Evolutionary conservation across 2,888 invertebrate genomes (phyloP).

Genomic region (Cryptosula pallasiana): DNA sequence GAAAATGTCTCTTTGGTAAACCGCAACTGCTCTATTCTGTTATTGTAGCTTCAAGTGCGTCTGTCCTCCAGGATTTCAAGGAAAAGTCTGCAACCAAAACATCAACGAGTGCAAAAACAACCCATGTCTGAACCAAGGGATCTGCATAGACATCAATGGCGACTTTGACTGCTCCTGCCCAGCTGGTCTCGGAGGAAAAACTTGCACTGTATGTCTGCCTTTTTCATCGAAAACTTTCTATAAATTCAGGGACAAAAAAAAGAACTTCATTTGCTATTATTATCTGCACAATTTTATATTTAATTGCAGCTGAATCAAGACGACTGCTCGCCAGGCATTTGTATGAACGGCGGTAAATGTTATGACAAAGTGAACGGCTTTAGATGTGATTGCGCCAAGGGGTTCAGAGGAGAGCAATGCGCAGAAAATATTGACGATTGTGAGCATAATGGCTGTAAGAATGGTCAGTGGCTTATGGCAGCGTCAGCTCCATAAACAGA

Average conservation of each 20-base stretch:
- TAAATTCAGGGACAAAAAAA: too few species aligned
- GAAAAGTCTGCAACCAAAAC: conserved; percentile 4
- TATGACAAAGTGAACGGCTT: background rate
- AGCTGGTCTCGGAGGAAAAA: conserved; percentile 5
- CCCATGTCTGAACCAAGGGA: background rate
- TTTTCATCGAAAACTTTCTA: too few species aligned
- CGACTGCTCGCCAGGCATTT: conserved; percentile 1
- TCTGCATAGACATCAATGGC: background rate
- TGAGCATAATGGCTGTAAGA: background rate
- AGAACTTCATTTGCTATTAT: too few species aligned
- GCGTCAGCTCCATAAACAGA: too few species aligned
- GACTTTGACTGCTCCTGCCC: conserved; percentile 20
- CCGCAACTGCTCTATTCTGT: too few species aligned
- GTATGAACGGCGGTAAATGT: conserved; percentile 1
- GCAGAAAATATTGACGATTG: conserved; percentile 17
- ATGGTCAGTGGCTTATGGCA: background rate
- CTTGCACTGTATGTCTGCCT: background rate
- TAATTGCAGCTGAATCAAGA: conserved; percentile 15
- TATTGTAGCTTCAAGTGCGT: conserved; percentile 8
- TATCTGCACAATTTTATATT: background rate
- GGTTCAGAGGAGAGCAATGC: conserved; percentile 17
- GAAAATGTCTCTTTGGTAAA: too few species aligned
- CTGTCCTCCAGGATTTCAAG: conserved; percentile 5
- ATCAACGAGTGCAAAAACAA: conserved; percentile 9
- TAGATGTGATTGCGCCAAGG: background rate